A percentile compares a stretch with the other conserved stretches of the same genome.
Evolutionary conservation across 2,797 vertebrate genomes (phyloP).

Genomic region (Podarcis siculus): DNA sequence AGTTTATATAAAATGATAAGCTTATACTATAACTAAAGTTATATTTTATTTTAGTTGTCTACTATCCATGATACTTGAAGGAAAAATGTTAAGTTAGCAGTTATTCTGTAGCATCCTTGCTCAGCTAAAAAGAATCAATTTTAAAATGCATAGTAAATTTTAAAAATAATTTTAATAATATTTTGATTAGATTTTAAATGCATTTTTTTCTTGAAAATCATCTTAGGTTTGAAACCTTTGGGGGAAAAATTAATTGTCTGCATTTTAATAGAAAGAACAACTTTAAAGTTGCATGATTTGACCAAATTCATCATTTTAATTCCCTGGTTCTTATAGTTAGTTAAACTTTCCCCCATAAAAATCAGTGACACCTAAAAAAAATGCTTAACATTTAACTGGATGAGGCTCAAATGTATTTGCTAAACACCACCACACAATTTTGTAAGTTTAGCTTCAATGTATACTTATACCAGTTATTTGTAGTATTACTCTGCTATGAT

Average conservation of each 20-base stretch:
- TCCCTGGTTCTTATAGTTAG: background rate
- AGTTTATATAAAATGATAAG: background rate
- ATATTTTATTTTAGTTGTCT: background rate
- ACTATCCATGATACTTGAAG: background rate
- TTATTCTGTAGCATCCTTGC: background rate
- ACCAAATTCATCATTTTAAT: background rate
- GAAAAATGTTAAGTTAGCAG: background rate
- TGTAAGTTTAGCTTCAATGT: background rate
- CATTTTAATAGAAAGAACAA: background rate
- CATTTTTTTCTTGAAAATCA: background rate
- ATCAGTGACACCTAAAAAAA: background rate
- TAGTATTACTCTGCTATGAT: background rate
- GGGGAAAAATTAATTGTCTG: background rate
- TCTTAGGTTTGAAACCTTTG: background rate
- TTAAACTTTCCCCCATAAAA: background rate
- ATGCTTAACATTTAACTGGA: background rate
- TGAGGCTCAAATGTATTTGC: background rate
- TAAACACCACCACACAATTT: background rate
- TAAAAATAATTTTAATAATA: background rate
- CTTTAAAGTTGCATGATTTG: background rate
- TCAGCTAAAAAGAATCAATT: background rate
- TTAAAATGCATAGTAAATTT: background rate
- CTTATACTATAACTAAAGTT: background rate
- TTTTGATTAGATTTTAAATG: background rate
- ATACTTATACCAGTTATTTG: background rate